These are phyloP conservation scores for Seira ritae DNA, from an alignment of 2,888 invertebrate genomes.

Conservation along the genomic window DNA sequence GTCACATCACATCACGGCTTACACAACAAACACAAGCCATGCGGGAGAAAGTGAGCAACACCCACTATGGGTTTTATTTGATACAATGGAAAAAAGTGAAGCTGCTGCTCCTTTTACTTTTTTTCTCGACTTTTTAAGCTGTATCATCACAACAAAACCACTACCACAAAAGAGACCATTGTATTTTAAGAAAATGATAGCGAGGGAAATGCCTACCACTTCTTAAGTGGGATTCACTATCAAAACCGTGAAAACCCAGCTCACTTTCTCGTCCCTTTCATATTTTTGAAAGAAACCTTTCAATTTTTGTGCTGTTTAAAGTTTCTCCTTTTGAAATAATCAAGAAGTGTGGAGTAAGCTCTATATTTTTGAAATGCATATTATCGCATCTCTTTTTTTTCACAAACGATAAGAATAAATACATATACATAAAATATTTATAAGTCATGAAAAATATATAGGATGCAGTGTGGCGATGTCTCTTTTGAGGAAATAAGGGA, in stretches of 20 bases:
- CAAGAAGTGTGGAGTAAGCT: neutral
- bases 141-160: constrained; percentile 33
- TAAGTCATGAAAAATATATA: too few relatives aligned
- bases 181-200: constrained; percentile 64
- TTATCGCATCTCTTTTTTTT: neutral
- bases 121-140: constrained; percentile 28
- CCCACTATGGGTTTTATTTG: constrained; percentile 29
- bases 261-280: constrained; percentile 35
- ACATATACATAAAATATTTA: neutral
- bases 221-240: constrained; percentile 67
- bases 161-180: constrained; percentile 48
- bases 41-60: neutral
- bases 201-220: constrained; percentile 56
- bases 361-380: neutral
- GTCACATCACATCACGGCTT: neutral
- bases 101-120: neutral
- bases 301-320: constrained; percentile 26
- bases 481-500: neutral
- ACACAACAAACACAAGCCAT: constrained; percentile 3
- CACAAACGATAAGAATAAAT: neutral
- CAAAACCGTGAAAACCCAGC: constrained; percentile 59
- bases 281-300: constrained; percentile 43
- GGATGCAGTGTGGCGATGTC: too few relatives aligned
- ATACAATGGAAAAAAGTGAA: neutral
- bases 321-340: constrained; percentile 8